phyloP scores from a whole-genome alignment of 2,113 vertebrate species.

The Triplophysa rosa region DNA sequence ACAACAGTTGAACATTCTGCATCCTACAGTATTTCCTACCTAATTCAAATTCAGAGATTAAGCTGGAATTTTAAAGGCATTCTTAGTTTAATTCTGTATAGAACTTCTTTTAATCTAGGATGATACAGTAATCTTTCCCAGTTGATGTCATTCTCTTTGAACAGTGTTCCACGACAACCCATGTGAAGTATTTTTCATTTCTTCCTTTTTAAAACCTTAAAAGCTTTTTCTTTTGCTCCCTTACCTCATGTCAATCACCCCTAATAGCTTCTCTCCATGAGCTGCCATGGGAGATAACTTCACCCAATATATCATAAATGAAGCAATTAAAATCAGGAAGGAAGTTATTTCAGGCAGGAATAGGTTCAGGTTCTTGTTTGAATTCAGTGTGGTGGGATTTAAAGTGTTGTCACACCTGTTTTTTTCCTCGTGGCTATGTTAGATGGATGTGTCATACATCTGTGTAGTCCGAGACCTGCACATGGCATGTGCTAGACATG shows the following conservation, averaged over 20 bases:
- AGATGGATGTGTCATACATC: constrained; percentile 22
- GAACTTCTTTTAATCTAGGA: background rate
- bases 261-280: constrained; percentile 48
- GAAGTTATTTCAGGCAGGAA: constrained; percentile 40
- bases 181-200: background rate
- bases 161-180: background rate
- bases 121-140: background rate
- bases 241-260: constrained; percentile 27
- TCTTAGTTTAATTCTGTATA: too few relatives aligned
- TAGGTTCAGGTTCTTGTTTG: constrained; percentile 38
- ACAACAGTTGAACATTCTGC: too few relatives aligned
- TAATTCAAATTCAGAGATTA: too few relatives aligned
- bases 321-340: constrained; percentile 62
- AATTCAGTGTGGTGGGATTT: constrained; percentile 44
- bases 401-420: constrained; percentile 35
- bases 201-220: background rate
- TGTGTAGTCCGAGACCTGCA: constrained; percentile 15
- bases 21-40: too few relatives aligned
- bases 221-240: background rate
- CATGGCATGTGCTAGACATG: constrained; percentile 5
- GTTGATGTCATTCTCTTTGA: background rate
- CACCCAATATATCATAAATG: constrained; percentile 59
- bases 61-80: too few relatives aligned
- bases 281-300: constrained; percentile 48
- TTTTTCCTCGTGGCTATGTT: constrained; percentile 9